These are phyloP conservation scores for Acanthurus tractus DNA, from an alignment of 2,797 vertebrate species.

Conservation along the genomic window DNA sequence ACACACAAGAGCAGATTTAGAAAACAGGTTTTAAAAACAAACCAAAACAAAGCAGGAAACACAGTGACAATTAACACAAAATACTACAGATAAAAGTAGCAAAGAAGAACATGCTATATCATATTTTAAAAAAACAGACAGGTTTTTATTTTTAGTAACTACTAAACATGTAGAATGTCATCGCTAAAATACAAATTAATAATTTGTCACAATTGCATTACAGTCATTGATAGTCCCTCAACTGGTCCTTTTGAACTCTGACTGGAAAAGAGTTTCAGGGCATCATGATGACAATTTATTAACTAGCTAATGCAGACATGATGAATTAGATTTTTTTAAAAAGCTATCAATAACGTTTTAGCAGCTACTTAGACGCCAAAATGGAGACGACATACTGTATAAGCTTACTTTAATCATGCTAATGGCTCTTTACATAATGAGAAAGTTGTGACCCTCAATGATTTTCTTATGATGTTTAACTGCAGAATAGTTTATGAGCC, in stretches of 20 bases:
- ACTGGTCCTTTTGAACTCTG: background rate
- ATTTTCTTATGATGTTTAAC: background rate
- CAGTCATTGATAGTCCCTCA: background rate
- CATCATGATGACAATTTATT: background rate
- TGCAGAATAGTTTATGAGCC: background rate
- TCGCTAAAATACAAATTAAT: background rate
- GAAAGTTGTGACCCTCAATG: background rate
- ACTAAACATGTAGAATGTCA: too few relatives aligned
- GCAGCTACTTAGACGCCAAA: background rate
- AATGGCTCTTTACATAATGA: background rate
- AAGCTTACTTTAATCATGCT: background rate
- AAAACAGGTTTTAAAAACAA: background rate
- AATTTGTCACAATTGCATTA: background rate
- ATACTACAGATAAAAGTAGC: too few relatives aligned
- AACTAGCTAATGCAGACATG: background rate
- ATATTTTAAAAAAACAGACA: background rate
- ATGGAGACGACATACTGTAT: background rate
- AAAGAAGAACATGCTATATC: background rate
- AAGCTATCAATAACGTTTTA: background rate
- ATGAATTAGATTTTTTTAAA: background rate
- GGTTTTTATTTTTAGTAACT: too few relatives aligned
- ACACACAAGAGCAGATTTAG: background rate
- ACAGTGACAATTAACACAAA: too few relatives aligned
- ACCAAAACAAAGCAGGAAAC: background rate
- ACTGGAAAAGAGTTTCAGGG: background rate